Evolutionary conservation across 1,140 invertebrate genomes (phyloP), one percentile per base, ranked within the genome.

Genomic region (Drosophila persimilis): DNA sequence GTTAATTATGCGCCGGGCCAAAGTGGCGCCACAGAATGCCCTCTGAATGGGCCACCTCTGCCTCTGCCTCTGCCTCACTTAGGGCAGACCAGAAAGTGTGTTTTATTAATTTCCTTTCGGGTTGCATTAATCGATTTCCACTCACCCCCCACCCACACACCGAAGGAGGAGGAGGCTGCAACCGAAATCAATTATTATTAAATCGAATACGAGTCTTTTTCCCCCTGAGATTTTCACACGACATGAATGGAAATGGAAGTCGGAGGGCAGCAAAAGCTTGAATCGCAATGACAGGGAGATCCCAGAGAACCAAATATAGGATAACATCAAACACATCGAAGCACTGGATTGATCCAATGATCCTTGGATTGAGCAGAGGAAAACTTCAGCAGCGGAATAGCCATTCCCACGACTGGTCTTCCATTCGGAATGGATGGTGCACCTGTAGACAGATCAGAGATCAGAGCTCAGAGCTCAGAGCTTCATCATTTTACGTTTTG

Each of bases 51-150:
- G 47, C 43, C 26, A 22, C 53, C 22, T 26, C 13, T 20, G 26
- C 48, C 20, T 26, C 24, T 43, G 26, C 15, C 48, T 24, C 17
- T 69, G 11, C 3, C 22, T 51, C 9, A 15, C 48, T 60, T 45
- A 26, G 24, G 26, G n/a, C 54, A 50, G 39, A 41, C 44, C 31
- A 46, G 53, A 54, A 66, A 74, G 60, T 41, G 29, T 64, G 74
- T 61, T 80, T 84, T 80, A 83, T 83, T 84, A 84, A 83, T 77
- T 84, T 76, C 72, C 66, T 71, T 77, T 31, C 57, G 75, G 43
- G 61, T 77, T 73, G 35, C 75, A 73, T 85, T 85, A 80, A 80
- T 84, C 80, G 80, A 84, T 84, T 80, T 84, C 52, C 72, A 84
- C 61, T 69, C 65, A 39, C 22, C n/a, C 44, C 9, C 51, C 31